phyloP scores from a whole-genome alignment of 2,113 vertebrate genomes.

The Dasyornis broadbenti region DNA sequence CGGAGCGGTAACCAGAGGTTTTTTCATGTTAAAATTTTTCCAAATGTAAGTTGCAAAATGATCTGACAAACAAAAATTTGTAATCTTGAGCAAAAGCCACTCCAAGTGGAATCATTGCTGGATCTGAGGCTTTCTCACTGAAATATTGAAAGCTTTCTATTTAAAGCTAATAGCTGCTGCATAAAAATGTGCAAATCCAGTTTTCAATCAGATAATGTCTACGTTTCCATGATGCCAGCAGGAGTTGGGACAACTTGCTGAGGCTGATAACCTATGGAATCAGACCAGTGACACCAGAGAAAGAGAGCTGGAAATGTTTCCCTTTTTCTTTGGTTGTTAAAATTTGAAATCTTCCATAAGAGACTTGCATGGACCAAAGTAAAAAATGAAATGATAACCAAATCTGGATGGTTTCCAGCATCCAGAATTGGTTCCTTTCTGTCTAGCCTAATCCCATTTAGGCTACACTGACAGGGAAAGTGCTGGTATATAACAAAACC shows the following conservation, averaged over 20 bases:
- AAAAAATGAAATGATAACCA: not conserved
- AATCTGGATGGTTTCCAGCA: not conserved
- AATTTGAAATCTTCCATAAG: not conserved
- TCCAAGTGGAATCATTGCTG: not conserved
- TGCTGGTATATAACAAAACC: not conserved
- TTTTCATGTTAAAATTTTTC: not conserved
- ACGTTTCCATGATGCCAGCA: not conserved
- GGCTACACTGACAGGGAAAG: not conserved
- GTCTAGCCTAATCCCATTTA: not conserved
- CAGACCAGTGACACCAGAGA: not conserved
- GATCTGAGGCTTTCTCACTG: not conserved
- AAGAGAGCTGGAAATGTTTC: not conserved
- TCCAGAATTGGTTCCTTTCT: conserved; percentile 4
- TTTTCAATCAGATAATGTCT: not conserved
- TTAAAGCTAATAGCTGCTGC: not conserved
- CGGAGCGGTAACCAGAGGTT: not conserved
- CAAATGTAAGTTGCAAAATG: not conserved
- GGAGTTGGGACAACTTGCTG: not conserved
- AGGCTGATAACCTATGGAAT: not conserved
- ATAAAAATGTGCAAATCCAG: not conserved
- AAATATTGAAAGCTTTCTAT: conserved; percentile 14
- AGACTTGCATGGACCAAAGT: not conserved
- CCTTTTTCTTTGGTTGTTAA: not conserved
- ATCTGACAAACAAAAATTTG: not conserved
- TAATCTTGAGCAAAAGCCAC: not conserved